Base-by-base conservation (phyloP, 2,113 vertebrate genomes). In the Elephas maximus region DNA sequence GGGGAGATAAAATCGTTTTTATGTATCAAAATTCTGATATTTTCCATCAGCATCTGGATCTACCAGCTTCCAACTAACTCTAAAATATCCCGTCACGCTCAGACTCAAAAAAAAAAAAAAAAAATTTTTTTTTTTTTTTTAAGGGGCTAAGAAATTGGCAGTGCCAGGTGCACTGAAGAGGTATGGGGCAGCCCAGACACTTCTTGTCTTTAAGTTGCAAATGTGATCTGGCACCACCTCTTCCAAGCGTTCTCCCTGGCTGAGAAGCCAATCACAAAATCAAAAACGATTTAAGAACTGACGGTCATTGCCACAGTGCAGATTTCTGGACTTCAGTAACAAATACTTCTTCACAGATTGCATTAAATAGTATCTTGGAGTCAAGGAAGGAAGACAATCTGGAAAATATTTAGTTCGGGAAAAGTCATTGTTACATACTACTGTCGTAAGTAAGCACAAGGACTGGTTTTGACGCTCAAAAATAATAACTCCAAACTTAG, bases 321-420 rank as follows among this genome's bases (percentile, higher is more conserved):
- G 79, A 57, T 18, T 33, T 21, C 91, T 57, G n/a, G 37, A 14
- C 45, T 57, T 80, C 33, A 57, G 77, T 23, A 60, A 51, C 28
- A 60, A 45, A 57, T 48, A 57, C 17, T 15, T 11, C 95, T 57
- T 33, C 33, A 23, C 0, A 30, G 45, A n/a, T 73, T 81, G 24
- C 88, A 51, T 12, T 37, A 73, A n/a, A 18, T 7, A 28, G 37
- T 51, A 63, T 20, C 63, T 28, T 20, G 21, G 33, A 78, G 28
- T 77, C 30, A 82, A 78, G 77, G 62, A 71, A 76, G 60, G 41
- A 62, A 78, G 69, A 78, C 77, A 83, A 69, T 62, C 95, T 79
- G 69, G 83, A 77, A 91, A 94, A 88, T 8, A 91, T 8, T 30
- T 48, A 83, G 21, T 84, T 28, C 37, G 33, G 74, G 80, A 44